Conservation (phyloP, 2,888 invertebrate species). For the Phrixothrix hirtus region DNA sequence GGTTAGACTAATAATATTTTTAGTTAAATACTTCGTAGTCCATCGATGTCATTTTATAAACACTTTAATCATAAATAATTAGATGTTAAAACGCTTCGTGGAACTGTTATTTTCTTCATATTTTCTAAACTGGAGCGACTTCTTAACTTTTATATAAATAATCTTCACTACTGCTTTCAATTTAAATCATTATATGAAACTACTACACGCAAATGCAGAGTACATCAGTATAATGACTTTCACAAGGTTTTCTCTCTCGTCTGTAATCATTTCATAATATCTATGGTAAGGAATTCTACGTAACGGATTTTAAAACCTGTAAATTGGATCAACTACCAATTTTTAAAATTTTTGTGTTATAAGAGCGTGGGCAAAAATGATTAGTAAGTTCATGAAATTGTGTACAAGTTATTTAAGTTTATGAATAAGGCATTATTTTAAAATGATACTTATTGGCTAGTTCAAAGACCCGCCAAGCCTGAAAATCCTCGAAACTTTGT, state of each 20-base stretch:
- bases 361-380: too few species aligned
- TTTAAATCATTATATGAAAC: slow-evolving; percentile 26
- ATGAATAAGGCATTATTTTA: too few species aligned
- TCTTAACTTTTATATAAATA: slow-evolving; percentile 26
- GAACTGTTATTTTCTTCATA: slow-evolving; percentile 8
- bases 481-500: too few species aligned
- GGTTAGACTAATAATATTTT: background rate
- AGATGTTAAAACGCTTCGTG: background rate
- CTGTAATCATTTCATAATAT: background rate
- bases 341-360: too few species aligned
- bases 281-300: background rate
- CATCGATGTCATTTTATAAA: too few species aligned
- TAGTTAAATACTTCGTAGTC: too few species aligned
- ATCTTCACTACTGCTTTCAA: slow-evolving; percentile 30
- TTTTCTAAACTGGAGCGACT: slow-evolving; percentile 14
- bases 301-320: background rate
- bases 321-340: too few species aligned
- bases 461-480: too few species aligned
- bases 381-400: too few species aligned
- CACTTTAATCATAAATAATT: too few species aligned
- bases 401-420: too few species aligned
- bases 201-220: slow-evolving; percentile 26
- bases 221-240: slow-evolving; percentile 11
- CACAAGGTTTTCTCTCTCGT: background rate
- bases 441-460: too few species aligned